Evolutionary conservation across 2,888 invertebrate genomes (phyloP), one percentile per base, ranked within the genome.

Genomic region (Idaea biselata): DNA sequence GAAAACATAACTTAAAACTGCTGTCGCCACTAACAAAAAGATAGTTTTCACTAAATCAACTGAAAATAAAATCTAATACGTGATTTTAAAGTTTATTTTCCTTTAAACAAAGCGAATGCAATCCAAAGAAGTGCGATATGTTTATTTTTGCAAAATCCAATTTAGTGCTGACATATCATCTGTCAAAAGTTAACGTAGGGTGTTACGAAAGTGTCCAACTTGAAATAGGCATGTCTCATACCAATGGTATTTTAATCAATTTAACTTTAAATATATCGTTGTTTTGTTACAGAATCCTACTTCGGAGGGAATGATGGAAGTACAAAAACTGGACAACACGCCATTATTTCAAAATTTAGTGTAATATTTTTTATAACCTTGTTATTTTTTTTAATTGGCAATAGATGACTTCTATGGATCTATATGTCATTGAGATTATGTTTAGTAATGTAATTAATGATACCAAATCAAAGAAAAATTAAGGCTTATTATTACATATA

Each of bases 101-200:
- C 4, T 4, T 56, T 32, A 32, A 4, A 17, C 7, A 18, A 32
- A n/a, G 33, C 3, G 33, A 64, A n/a, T 74, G 74, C 71, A 73
- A 60, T 68, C 65, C 69, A 71, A 76, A 77, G 75, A 75, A 75
- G 72, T 82, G 79, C 80, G 88, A 86, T 84, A 86, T 89, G 86
- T 92, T 91, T 91, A 87, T 88, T 89, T 44, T 89, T 89, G 84
- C 84, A 74, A 90, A 91, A 91, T 91, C 91, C 91, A 91, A 91
- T 91, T 92, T 91, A 90, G 84, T 87, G 84, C 88, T 88, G 91
- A 89, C 91, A 87, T 86, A 82, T 87, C 85, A 89, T 87, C 87
- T 88, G 87, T 88, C 88, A 88, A 86, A 78, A 85, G 75, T 79
- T 83, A 81, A 81, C 82, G 76, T 74, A 76, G 83, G 83, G 82